phyloP scores from a whole-genome alignment of 2,888 invertebrate genomes.

The Tetrapedia diversipes region DNA sequence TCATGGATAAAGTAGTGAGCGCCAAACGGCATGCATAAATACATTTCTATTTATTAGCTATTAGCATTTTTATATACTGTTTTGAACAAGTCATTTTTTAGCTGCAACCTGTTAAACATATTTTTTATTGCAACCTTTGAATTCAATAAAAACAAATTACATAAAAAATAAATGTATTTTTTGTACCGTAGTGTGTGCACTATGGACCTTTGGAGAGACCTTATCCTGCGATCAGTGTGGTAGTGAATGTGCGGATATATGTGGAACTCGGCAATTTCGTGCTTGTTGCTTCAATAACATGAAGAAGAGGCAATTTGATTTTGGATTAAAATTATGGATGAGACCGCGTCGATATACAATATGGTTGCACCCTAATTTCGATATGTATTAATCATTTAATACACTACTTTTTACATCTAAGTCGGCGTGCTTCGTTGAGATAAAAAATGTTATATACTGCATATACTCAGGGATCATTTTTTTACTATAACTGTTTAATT shows the following conservation, averaged over 20 bases:
- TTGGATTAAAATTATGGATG: constrained; percentile 69
- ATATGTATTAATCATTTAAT: constrained; percentile 27
- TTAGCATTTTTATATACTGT: too few relatives aligned
- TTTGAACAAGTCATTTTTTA: neutral
- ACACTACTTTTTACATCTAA: constrained; percentile 7
- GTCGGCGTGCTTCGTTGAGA: constrained; percentile 27
- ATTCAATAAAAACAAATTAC: neutral
- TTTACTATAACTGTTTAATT: neutral
- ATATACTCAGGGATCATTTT: constrained; percentile 33
- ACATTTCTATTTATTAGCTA: too few relatives aligned
- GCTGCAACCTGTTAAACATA: constrained; percentile 8
- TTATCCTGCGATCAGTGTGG: constrained; percentile 89
- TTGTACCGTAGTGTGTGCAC: constrained; percentile 68
- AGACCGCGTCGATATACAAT: constrained; percentile 62
- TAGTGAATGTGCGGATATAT: constrained; percentile 87
- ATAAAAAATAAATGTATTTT: neutral
- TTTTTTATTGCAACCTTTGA: neutral
- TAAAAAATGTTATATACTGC: constrained; percentile 1
- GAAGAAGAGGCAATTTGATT: constrained; percentile 83
- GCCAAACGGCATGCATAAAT: constrained; percentile 71
- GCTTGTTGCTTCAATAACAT: constrained; percentile 90
- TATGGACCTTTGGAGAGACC: constrained; percentile 82
- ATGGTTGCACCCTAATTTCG: constrained; percentile 65
- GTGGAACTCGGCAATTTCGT: constrained; percentile 88
- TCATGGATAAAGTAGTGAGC: constrained; percentile 68